phyloP scores from a whole-genome alignment of 2,888 invertebrate species.

The Torymus tubicola region DNA sequence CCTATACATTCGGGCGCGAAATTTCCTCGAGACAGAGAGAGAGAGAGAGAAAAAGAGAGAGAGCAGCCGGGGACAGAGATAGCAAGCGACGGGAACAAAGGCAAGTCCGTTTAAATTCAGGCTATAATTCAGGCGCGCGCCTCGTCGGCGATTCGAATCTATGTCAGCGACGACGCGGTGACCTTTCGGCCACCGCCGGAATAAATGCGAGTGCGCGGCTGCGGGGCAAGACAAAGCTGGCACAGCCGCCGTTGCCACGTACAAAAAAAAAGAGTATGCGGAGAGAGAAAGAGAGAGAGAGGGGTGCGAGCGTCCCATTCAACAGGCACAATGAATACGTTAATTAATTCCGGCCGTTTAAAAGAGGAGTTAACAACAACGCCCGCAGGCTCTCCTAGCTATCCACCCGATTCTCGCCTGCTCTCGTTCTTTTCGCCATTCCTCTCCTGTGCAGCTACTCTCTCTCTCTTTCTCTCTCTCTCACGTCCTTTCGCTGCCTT shows the following conservation, averaged over 20 bases:
- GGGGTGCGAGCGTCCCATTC: slow-evolving; percentile 21
- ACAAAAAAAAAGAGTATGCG: not conserved
- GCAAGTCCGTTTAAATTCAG: slow-evolving; percentile 45
- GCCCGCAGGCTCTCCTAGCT: not conserved
- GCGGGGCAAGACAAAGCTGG: slow-evolving; percentile 37
- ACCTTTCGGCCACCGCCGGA: slow-evolving; percentile 36
- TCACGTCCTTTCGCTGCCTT: not conserved
- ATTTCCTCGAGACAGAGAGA: slow-evolving; percentile 18
- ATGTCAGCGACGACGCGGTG: slow-evolving; percentile 51
- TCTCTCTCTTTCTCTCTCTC: slow-evolving; percentile 9
- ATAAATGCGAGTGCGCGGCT: slow-evolving; percentile 19
- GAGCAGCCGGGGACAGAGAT: too few species aligned
- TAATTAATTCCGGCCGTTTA: slow-evolving; percentile 57
- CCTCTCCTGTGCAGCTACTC: not conserved
- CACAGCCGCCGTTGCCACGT: not conserved
- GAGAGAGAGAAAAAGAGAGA: too few species aligned
- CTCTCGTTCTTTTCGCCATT: not conserved
- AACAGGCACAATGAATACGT: slow-evolving; percentile 57
- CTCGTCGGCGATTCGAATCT: slow-evolving; percentile 55
- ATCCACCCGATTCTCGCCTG: slow-evolving; percentile 1
- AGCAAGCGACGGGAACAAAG: not conserved
- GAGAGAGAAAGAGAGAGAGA: slow-evolving; percentile 6
- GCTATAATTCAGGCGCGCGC: slow-evolving; percentile 54
- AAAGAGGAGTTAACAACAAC: slow-evolving; percentile 50
- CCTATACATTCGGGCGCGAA: not conserved